These are phyloP conservation scores for Phorcus lineatus DNA, from an alignment of 2,888 invertebrate species.

Conservation along the genomic window DNA sequence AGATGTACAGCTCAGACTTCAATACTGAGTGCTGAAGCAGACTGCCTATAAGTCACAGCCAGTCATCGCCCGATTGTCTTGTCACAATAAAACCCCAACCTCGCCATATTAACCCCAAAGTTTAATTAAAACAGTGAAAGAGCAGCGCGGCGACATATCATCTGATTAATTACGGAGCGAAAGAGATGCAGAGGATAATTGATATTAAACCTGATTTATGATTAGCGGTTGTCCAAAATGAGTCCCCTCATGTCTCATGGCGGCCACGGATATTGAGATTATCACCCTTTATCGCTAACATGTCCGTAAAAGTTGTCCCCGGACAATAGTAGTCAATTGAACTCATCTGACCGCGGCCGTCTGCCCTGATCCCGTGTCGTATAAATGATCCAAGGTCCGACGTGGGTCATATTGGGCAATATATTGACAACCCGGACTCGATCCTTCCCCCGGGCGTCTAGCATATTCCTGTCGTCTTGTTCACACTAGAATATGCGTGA, in stretches of 20 bases:
- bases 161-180: conserved; percentile 17
- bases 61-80: conserved; percentile 6
- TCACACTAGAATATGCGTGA: no score
- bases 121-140: conserved; percentile 23
- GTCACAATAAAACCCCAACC: conserved; percentile 2
- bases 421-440: not conserved
- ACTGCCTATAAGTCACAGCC: conserved; percentile 2
- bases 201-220: conserved; percentile 20
- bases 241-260: not conserved
- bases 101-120: not conserved
- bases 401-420: not conserved
- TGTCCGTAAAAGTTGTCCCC: not conserved
- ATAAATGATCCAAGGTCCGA: not conserved
- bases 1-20: not conserved
- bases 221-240: conserved; percentile 9
- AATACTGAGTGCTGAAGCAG: not conserved
- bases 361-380: not conserved
- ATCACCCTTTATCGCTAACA: conserved; percentile 17
- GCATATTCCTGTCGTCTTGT: no score
- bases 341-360: not conserved
- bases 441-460: no score
- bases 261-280: not conserved
- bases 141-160: conserved; percentile 9
- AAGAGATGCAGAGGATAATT: conserved; percentile 18
- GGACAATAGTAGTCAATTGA: conserved; percentile 13